These are phyloP conservation scores for Drosophila nasuta DNA, from an alignment of 1,140 invertebrate species.

Conservation along the genomic window DNA sequence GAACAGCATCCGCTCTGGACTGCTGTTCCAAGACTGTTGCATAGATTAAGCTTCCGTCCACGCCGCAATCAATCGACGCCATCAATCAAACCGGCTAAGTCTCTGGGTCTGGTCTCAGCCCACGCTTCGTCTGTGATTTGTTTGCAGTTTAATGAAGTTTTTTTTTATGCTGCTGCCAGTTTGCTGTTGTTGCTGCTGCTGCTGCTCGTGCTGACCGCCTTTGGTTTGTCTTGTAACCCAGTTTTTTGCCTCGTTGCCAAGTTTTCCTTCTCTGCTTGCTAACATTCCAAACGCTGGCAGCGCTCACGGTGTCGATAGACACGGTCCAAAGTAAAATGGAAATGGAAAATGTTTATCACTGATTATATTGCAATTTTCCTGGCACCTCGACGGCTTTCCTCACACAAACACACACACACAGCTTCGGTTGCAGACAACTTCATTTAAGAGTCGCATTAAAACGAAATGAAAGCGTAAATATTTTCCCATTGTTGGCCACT, in stretches of 20 bases:
- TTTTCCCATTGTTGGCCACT: conserved; percentile 47
- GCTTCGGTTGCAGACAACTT: conserved; percentile 10
- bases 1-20: conserved; percentile 29
- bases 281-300: conserved; percentile 28
- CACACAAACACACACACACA: neutral
- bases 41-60: conserved; percentile 35
- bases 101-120: conserved; percentile 28
- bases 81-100: conserved; percentile 61
- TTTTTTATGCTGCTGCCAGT: conserved; percentile 9
- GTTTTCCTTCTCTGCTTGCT: conserved; percentile 26
- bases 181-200: conserved; percentile 7
- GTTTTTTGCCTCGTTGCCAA: conserved; percentile 47
- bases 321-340: conserved; percentile 45
- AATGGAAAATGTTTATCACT: conserved; percentile 72
- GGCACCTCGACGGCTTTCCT: conserved; percentile 41
- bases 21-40: neutral
- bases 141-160: conserved; percentile 41
- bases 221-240: conserved; percentile 60
- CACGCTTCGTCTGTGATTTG: conserved; percentile 39
- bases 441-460: conserved; percentile 62
- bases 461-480: conserved; percentile 82
- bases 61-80: conserved; percentile 59
- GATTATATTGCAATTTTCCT: conserved; percentile 75
- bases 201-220: conserved; percentile 42
- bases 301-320: conserved; percentile 21